Evolutionary conservation across 2,113 vertebrate genomes (phyloP), one percentile per base, ranked within the genome.

Genomic region (Nerophis lumbriciformis): DNA sequence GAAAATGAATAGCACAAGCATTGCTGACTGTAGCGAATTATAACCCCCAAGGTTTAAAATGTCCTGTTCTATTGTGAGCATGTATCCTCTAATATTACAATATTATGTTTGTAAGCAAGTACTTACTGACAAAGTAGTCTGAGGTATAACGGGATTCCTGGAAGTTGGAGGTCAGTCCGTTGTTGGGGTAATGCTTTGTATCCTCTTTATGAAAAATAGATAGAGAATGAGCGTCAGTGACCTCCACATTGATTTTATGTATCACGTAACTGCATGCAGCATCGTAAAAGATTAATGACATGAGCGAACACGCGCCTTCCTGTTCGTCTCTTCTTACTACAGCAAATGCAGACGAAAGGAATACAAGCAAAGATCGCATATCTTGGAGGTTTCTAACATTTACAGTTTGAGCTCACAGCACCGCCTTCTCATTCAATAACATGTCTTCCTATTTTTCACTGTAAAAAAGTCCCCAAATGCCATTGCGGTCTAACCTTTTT

Each of bases 91-190:
- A 55, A 48, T 53, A 13, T 69, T 66, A 62, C 14, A 19, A 28
- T 19, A 28, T 28, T 28, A 6, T 70, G 61, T 65, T 7, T 66
- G 66, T 66, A 39, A 48, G 71, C 49, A 62, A 55, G 63, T 85
- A 98, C 97, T 98, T 94, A 99, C 97, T 97, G 89, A 96, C 94
- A 90, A 96, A 95, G 90, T 98, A 99, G 89, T 98, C 94, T 83
- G 96, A 95, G 87, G 93, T 92, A 87, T 95, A 98, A 74, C 95
- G 93, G 75, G 94, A 95, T 87, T 99, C 97, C 71, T 94, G 94
- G 78, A 95, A 97, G 13, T 88, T 83, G 61, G 94, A 88, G 73
- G 77, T 94, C 80, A 91, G 86, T 81, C 94, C 94, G 15, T 94
- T 98, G 53, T 92, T 89, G 74, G 92, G 91, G 83, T 93, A 97